Percentiles rank a stretch among this genome's conserved stretches.
phyloP scores from a whole-genome alignment of 1,140 invertebrate genomes.

The Hylyphantes graminicola region DNA sequence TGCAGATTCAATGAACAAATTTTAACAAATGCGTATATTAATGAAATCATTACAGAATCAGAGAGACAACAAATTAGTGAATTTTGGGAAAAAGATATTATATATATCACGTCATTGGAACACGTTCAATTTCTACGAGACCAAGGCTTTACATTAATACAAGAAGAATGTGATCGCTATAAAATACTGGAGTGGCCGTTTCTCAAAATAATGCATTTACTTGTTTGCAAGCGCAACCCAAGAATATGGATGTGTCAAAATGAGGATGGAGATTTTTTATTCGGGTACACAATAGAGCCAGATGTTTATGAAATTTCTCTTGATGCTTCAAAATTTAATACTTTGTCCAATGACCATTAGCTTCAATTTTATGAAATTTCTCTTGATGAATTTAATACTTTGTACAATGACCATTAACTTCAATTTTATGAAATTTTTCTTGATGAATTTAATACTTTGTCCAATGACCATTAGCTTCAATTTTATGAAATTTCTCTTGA shows the following conservation, averaged over 20 bases:
- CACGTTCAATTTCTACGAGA: not conserved
- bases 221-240: not conserved
- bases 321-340: no score
- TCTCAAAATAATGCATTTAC: slow-evolving; percentile 7
- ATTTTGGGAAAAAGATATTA: not conserved
- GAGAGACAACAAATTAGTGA: not conserved
- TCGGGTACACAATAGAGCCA: not conserved
- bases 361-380: no score
- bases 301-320: no score
- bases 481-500: no score
- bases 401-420: no score
- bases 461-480: no score
- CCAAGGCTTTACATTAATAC: not conserved
- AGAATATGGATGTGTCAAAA: not conserved
- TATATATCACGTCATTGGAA: not conserved
- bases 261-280: not conserved
- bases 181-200: slow-evolving; percentile 2
- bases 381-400: no score
- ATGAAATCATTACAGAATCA: not conserved
- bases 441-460: no score
- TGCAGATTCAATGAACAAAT: not conserved
- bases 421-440: no score
- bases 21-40: not conserved
- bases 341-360: no score
- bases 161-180: not conserved